These are phyloP conservation scores for Amphipyra berbera DNA, from an alignment of 2,888 invertebrate genomes.

Conservation along the genomic window DNA sequence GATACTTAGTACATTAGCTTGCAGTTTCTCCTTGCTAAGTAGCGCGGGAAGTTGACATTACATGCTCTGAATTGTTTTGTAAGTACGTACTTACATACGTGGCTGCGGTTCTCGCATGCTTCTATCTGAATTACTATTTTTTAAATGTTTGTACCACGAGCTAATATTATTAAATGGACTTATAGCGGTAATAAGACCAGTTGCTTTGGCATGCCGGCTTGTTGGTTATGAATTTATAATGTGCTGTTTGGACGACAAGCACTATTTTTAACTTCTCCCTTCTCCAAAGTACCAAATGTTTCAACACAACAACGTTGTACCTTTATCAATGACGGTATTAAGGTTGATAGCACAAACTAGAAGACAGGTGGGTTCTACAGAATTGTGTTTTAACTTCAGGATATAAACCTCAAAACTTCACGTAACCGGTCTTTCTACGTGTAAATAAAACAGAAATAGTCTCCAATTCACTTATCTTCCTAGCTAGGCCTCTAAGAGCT, in stretches of 20 bases:
- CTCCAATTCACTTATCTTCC: constrained; percentile 26
- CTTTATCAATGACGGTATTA: too few relatives aligned
- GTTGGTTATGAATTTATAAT: too few relatives aligned
- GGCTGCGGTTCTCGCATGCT: constrained; percentile 1
- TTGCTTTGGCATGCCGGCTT: neutral
- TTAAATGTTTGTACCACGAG: neutral
- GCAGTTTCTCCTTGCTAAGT: constrained; percentile 32
- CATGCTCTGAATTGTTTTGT: constrained; percentile 40
- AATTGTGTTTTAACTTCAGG: too few relatives aligned
- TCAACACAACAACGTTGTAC: too few relatives aligned
- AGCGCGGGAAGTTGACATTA: constrained; percentile 38
- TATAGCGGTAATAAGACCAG: neutral
- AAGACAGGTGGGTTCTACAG: too few relatives aligned
- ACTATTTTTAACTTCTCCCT: too few relatives aligned
- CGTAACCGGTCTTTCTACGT: neutral
- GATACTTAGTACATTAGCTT: constrained; percentile 19
- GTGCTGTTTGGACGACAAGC: too few relatives aligned
- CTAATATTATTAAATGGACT: neutral
- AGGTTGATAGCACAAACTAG: too few relatives aligned
- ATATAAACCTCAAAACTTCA: neutral
- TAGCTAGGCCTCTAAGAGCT: constrained; percentile 45
- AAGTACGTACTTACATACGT: constrained; percentile 38
- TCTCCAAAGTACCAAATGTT: too few relatives aligned
- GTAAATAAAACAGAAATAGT: constrained; percentile 18
- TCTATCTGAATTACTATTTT: constrained; percentile 26